Conservation (phyloP, 1,140 invertebrate genomes). For the Pristionchus pacificus region DNA sequence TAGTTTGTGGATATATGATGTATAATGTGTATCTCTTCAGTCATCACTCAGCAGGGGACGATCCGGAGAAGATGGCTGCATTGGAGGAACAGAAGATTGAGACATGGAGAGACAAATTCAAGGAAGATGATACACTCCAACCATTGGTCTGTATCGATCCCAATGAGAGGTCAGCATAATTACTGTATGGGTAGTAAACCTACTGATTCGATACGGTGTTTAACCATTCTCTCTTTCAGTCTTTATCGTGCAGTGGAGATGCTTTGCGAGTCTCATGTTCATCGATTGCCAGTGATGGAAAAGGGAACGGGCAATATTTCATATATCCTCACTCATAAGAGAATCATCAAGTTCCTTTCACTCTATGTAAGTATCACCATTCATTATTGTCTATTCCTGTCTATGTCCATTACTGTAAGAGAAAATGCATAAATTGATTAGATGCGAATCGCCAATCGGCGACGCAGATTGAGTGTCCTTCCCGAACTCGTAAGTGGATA, state of each 20-base stretch:
- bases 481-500: too few relatives aligned
- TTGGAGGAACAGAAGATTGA: slow-evolving; percentile 94
- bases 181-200: neutral
- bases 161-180: slow-evolving; percentile 39
- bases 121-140: slow-evolving; percentile 39
- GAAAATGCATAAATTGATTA: too few relatives aligned
- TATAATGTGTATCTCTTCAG: slow-evolving; percentile 27
- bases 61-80: slow-evolving; percentile 63
- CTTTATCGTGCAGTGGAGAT: slow-evolving; percentile 51
- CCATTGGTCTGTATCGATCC: slow-evolving; percentile 54
- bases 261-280: slow-evolving; percentile 67
- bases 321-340: slow-evolving; percentile 96
- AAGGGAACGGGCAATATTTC: slow-evolving; percentile 88
- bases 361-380: slow-evolving; percentile 81
- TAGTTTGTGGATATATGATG: neutral
- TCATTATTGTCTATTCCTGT: neutral
- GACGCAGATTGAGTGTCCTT: too few relatives aligned
- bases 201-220: neutral
- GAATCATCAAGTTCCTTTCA: slow-evolving; percentile 94
- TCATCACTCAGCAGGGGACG: slow-evolving; percentile 48
- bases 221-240: slow-evolving; percentile 30
- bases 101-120: slow-evolving; percentile 73
- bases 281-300: slow-evolving; percentile 93
- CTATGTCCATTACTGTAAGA: neutral
- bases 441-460: too few relatives aligned